Conservation (phyloP, 1,140 invertebrate species). For the Aphis gossypii region DNA sequence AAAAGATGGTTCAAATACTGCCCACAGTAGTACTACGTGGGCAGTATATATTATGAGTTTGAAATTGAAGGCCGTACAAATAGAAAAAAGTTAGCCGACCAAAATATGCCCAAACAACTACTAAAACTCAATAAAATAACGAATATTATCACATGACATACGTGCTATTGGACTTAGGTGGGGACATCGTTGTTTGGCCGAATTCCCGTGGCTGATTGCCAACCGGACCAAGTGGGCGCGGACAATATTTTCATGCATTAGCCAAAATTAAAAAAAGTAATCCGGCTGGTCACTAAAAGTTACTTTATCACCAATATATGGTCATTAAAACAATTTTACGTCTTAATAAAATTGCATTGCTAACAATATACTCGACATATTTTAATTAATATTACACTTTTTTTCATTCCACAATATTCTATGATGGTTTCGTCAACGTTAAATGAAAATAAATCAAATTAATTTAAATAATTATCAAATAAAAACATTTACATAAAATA, state of each 20-base stretch:
- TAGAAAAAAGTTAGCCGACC: not conserved
- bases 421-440: not conserved
- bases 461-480: slow-evolving; percentile 21
- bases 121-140: slow-evolving; percentile 38
- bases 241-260: slow-evolving; percentile 43
- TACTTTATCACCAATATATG: not conserved
- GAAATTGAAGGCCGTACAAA: not conserved
- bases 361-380: not conserved
- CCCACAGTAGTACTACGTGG: not conserved
- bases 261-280: slow-evolving; percentile 38
- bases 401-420: not conserved
- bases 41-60: not conserved
- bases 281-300: slow-evolving; percentile 10
- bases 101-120: not conserved
- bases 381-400: not conserved
- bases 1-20: not conserved
- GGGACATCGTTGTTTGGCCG: slow-evolving; percentile 36
- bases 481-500: not conserved
- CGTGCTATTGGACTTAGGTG: slow-evolving; percentile 12
- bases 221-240: slow-evolving; percentile 33
- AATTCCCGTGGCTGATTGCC: slow-evolving; percentile 39
- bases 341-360: not conserved
- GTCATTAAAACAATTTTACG: not conserved
- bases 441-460: not conserved
- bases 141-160: not conserved